Evolutionary conservation across 2,797 vertebrate species (phyloP).

Genomic region (Acanthornis magna): DNA sequence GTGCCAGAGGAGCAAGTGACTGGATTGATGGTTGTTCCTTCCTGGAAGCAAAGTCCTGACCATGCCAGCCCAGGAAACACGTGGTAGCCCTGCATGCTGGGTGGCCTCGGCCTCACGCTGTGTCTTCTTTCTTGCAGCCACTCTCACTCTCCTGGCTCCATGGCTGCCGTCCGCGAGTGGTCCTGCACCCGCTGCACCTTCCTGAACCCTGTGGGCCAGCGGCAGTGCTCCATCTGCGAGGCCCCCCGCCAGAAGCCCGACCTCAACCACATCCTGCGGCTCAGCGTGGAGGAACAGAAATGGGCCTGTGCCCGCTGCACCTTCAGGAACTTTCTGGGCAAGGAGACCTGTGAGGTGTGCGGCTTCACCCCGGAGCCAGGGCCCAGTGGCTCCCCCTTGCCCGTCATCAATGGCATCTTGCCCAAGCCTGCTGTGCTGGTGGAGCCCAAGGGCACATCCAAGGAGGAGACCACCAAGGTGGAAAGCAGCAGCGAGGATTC

Average conservation of each 20-base stretch:
- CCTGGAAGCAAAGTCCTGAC: background rate
- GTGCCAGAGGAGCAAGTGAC: background rate
- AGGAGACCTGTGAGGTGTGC: constrained; percentile 88
- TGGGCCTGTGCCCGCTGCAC: constrained; percentile 95
- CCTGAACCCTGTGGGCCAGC: constrained; percentile 87
- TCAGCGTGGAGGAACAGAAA: constrained; percentile 89
- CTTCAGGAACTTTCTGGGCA: constrained; percentile 89
- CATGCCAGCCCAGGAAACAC: background rate
- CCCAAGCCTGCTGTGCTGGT: constrained; percentile 55
- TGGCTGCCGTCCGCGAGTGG: constrained; percentile 90
- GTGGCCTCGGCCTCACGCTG: background rate
- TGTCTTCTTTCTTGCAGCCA: constrained; percentile 79
- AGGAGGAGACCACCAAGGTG: constrained; percentile 59
- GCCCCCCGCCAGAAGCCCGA: constrained; percentile 94
- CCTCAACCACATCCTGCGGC: constrained; percentile 93
- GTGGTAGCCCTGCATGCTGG: fast-evolving
- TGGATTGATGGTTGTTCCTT: background rate
- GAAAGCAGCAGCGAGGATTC: constrained; percentile 46
- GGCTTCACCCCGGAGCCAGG: constrained; percentile 80
- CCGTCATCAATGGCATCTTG: constrained; percentile 70
- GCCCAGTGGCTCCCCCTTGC: constrained; percentile 72
- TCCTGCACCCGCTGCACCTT: constrained; percentile 97
- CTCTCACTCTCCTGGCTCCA: constrained; percentile 90
- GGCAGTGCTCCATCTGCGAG: constrained; percentile 96
- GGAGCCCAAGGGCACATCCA: constrained; percentile 64